These are phyloP conservation scores for Aporrectodea caliginosa DNA, from an alignment of 1,140 invertebrate species.

Conservation along the genomic window DNA sequence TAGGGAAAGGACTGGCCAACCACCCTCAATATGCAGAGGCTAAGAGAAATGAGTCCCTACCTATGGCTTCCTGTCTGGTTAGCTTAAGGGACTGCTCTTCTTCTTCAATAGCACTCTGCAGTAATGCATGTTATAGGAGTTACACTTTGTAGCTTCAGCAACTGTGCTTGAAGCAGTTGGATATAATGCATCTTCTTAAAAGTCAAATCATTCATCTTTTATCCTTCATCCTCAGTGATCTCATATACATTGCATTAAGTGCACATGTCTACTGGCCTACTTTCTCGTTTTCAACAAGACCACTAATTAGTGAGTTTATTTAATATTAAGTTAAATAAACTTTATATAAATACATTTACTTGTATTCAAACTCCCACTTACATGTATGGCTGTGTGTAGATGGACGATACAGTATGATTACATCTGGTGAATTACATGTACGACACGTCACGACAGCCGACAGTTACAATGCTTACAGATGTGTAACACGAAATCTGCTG, in stretches of 20 bases:
- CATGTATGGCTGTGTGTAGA: conserved; percentile 34
- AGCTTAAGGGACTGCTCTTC: no score
- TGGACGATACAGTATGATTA: conserved; percentile 44
- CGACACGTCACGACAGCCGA: conserved; percentile 48
- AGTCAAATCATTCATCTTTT: neutral
- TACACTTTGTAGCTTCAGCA: no score
- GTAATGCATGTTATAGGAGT: no score
- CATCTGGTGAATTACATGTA: conserved; percentile 43
- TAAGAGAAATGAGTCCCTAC: no score
- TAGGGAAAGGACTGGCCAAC: no score
- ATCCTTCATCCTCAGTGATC: neutral
- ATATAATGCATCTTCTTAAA: no score
- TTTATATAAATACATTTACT: neutral
- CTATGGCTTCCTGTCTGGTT: no score
- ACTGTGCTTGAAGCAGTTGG: no score
- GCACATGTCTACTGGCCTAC: neutral
- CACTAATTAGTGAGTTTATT: neutral
- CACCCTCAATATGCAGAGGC: no score
- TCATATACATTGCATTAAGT: neutral
- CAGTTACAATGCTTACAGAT: conserved; percentile 66
- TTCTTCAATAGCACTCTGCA: no score
- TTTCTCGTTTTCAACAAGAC: neutral
- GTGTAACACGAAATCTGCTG: conserved; percentile 85
- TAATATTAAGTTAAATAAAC: neutral
- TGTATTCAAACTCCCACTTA: neutral